phyloP scores from a whole-genome alignment of 1,140 invertebrate species.

The Papilio helenus region DNA sequence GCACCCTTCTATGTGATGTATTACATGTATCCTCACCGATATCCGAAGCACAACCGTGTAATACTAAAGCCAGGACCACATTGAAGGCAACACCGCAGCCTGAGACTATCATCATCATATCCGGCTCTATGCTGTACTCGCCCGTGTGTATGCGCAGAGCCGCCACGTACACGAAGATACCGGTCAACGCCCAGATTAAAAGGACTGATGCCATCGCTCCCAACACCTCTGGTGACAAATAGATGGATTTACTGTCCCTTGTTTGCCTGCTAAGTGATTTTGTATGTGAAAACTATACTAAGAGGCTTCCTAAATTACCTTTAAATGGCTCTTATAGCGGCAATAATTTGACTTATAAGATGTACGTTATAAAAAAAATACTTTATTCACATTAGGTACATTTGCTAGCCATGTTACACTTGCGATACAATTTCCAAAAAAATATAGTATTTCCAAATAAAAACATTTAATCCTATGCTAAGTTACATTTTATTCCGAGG shows the following conservation, averaged over 20 bases:
- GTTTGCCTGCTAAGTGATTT: neutral
- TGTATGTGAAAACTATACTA: too few species aligned
- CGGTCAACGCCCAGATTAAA: constrained; percentile 95
- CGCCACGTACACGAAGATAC: constrained; percentile 92
- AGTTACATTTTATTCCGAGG: too few species aligned
- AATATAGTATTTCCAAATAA: too few species aligned
- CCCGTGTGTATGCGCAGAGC: constrained; percentile 87
- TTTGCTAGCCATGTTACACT: too few species aligned
- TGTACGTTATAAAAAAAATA: too few species aligned
- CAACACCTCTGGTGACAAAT: constrained; percentile 83
- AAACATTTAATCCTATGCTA: too few species aligned
- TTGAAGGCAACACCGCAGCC: constrained; percentile 93
- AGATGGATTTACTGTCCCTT: neutral
- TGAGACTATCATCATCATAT: constrained; percentile 94
- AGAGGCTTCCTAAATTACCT: too few species aligned
- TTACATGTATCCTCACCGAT: constrained; percentile 58
- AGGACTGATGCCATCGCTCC: constrained; percentile 86
- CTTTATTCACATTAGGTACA: too few species aligned
- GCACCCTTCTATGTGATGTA: too few species aligned
- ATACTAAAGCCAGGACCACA: constrained; percentile 90
- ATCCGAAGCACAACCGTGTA: constrained; percentile 86
- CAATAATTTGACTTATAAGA: too few species aligned
- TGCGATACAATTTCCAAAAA: too few species aligned
- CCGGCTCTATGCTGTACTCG: constrained; percentile 91
- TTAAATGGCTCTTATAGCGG: neutral